Percentiles rank a stretch among this genome's conserved stretches.
These are phyloP conservation scores for Drosophila cracens DNA, from an alignment of 2,888 invertebrate genomes.

Conservation along the genomic window DNA sequence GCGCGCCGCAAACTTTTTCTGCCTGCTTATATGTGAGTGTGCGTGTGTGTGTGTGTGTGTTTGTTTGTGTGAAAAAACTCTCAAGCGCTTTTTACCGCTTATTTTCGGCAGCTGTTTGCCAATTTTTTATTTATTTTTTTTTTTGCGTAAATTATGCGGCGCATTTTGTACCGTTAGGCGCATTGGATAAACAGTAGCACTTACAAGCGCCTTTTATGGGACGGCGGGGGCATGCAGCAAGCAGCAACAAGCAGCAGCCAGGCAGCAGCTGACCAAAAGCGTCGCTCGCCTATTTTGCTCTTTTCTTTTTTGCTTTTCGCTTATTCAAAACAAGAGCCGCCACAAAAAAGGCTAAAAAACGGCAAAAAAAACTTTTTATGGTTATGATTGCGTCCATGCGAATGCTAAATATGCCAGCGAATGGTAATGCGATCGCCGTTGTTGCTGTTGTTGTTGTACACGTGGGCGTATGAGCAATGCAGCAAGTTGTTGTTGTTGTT, in stretches of 20 bases:
- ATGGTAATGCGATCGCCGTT: slow-evolving; percentile 65
- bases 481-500: slow-evolving; percentile 45
- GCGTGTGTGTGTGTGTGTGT: background rate
- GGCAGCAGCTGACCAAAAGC: slow-evolving; percentile 61
- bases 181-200: slow-evolving; percentile 75
- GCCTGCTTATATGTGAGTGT: background rate
- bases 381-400: slow-evolving; percentile 78
- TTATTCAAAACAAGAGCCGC: slow-evolving; percentile 53
- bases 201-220: slow-evolving; percentile 76
- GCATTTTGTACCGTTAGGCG: slow-evolving; percentile 76
- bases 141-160: slow-evolving; percentile 79
- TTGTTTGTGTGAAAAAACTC: slow-evolving; percentile 24
- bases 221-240: slow-evolving; percentile 21
- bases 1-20: slow-evolving; percentile 51
- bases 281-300: slow-evolving; percentile 40
- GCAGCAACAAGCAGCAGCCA: slow-evolving; percentile 8
- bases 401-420: slow-evolving; percentile 79
- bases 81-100: slow-evolving; percentile 26
- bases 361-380: slow-evolving; percentile 65
- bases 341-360: slow-evolving; percentile 12
- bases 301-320: slow-evolving; percentile 23
- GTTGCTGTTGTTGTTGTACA: slow-evolving; percentile 34
- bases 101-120: slow-evolving; percentile 50
- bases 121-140: slow-evolving; percentile 19
- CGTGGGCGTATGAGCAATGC: slow-evolving; percentile 74